Base-by-base conservation (phyloP, 2,888 invertebrate genomes). In the Monoplex corrugatus region DNA sequence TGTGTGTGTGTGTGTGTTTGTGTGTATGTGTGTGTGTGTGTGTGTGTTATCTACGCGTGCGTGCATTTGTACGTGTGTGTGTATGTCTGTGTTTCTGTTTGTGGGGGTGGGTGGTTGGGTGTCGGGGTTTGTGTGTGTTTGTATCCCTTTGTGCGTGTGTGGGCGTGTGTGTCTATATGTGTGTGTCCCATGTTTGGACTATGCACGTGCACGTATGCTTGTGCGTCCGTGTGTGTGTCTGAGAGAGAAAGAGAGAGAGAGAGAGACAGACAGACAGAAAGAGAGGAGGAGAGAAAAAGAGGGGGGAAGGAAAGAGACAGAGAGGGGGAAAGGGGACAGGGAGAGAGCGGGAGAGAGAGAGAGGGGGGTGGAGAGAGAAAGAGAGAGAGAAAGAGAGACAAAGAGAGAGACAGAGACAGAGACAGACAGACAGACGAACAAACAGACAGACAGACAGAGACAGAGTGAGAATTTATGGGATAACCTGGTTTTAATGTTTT, bases 191-290 rank as follows among this genome's bases (percentile, higher is more conserved):
- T n/a, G n/a, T n/a, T n/a, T n/a, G n/a, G n/a, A n/a, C n/a, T 72
- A n/a, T 72, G 72, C 6, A 32, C 32, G 28, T 72, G 28, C 28
- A n/a, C 32, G 72, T 19, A 6, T 72, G 72, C 6, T 23, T 72
- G 28, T 72, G 72, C 28, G 72, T 72, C 19, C 28, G 72, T 72
- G 72, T 72, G 72, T 72, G 72, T 72, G 72, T 72, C 19, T 72
- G 72, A 19, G 72, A 19, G 72, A 19, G 72, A 19, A 32, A n/a
- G 72, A 19, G 28, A 6, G 10, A 13, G 72, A 28, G 10, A 72
- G 10, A 19, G 19, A 72, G 19, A 72, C 72, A 72, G 19, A 78
- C 78, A 78, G 3, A 78, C 78, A 78, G 10, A 78, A 6, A 50
- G 19, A 50, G 19, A 50, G 19, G 19, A 50, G 19, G 50, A 50